Conservation (phyloP, 1,140 invertebrate species). For the Formica selysi region DNA sequence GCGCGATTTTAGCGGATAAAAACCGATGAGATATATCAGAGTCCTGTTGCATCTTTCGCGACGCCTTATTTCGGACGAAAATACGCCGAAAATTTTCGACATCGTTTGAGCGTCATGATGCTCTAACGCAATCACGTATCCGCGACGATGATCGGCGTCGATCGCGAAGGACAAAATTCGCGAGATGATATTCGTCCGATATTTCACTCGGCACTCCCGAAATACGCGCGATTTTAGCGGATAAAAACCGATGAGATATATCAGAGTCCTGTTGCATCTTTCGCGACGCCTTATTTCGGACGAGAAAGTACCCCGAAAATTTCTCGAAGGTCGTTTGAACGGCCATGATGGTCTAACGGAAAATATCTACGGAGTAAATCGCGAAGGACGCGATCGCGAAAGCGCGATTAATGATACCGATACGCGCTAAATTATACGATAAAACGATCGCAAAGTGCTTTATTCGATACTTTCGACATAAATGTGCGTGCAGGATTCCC, state of each 20-base stretch:
- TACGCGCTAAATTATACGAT: not conserved
- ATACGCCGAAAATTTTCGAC: not conserved
- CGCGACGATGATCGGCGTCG: not conserved
- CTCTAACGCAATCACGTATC: not conserved
- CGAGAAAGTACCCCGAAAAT: not conserved
- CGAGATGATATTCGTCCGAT: not conserved
- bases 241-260: not conserved
- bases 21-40: not conserved
- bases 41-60: not conserved
- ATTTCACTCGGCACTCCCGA: conserved; percentile 13
- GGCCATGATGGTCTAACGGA: not conserved
- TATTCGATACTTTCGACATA: not conserved
- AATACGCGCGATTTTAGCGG: conserved; percentile 7
- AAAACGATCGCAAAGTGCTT: not conserved
- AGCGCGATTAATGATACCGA: not conserved
- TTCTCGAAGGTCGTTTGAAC: not conserved
- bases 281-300: not conserved
- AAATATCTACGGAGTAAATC: not conserved
- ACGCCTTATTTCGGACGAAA: not conserved
- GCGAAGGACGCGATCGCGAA: not conserved
- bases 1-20: conserved; percentile 11
- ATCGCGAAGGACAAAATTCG: too few species aligned
- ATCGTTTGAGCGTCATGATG: not conserved
- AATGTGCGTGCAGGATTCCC: not conserved
- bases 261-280: not conserved